Conservation (phyloP, 2,113 vertebrate genomes). For the Motacilla alba region DNA sequence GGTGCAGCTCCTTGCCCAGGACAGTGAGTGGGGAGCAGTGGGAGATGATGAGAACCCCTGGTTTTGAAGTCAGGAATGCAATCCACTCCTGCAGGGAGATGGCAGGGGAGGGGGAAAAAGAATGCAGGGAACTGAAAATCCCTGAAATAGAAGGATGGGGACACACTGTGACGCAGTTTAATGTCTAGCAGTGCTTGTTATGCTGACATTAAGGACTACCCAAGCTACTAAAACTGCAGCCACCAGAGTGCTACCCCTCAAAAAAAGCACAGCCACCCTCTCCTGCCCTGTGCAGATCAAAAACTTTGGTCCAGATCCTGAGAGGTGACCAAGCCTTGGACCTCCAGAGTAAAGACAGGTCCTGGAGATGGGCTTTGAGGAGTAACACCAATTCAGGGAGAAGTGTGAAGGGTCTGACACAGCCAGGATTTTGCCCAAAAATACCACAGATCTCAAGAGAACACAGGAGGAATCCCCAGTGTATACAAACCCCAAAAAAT, state of each 20-base stretch:
- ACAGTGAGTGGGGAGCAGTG: neutral
- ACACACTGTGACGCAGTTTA: neutral
- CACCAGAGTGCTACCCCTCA: neutral
- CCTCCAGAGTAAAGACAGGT: neutral
- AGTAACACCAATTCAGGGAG: neutral
- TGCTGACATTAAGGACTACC: neutral
- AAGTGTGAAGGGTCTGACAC: neutral
- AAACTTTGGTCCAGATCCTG: neutral
- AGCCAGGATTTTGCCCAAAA: neutral
- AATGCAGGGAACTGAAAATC: neutral
- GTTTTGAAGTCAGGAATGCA: neutral
- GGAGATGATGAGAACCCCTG: neutral
- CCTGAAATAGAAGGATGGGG: neutral
- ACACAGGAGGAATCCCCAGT: neutral
- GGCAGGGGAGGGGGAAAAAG: neutral
- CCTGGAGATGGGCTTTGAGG: neutral
- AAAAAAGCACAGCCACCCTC: neutral
- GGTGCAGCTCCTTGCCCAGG: neutral
- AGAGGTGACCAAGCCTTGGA: neutral
- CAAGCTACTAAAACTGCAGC: neutral
- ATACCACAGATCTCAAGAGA: neutral
- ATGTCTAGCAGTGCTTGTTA: neutral
- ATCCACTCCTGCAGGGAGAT: neutral
- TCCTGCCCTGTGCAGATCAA: neutral
- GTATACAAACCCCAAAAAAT: neutral